These are phyloP conservation scores for Discoglossus pictus DNA, from an alignment of 2,797 vertebrate genomes.

Conservation along the genomic window DNA sequence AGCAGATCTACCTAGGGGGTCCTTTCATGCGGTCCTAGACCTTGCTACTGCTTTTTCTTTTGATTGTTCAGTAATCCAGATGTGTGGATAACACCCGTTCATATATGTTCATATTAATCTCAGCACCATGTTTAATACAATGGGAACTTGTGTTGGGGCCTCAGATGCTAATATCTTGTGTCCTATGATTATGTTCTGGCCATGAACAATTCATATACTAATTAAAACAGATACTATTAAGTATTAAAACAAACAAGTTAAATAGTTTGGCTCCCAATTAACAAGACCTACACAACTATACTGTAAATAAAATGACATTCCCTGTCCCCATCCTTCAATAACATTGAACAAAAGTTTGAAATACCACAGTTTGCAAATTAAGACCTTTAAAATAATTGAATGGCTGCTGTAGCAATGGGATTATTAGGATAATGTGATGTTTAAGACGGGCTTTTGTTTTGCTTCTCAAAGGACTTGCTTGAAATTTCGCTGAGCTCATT, in stretches of 20 bases:
- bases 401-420: conserved; percentile 59
- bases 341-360: conserved; percentile 66
- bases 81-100: no score
- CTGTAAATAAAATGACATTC: conserved; percentile 51
- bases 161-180: no score
- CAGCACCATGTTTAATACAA: no score
- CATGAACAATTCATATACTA: no score
- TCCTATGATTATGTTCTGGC: no score
- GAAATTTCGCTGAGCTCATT: conserved; percentile 70
- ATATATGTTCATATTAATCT: no score
- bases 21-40: no score
- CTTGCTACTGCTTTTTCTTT: no score
- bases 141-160: no score
- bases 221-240: conserved; percentile 26
- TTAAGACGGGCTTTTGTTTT: conserved; percentile 65
- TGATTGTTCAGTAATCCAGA: no score
- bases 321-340: conserved; percentile 56
- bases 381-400: conserved; percentile 70
- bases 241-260: conserved; percentile 17
- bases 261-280: conserved; percentile 34
- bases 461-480: conserved; percentile 64
- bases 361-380: conserved; percentile 70
- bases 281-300: conserved; percentile 31
- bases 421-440: conserved; percentile 67
- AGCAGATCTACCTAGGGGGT: no score